phyloP scores from a whole-genome alignment of 2,888 invertebrate species.

The Spilarctia lutea region DNA sequence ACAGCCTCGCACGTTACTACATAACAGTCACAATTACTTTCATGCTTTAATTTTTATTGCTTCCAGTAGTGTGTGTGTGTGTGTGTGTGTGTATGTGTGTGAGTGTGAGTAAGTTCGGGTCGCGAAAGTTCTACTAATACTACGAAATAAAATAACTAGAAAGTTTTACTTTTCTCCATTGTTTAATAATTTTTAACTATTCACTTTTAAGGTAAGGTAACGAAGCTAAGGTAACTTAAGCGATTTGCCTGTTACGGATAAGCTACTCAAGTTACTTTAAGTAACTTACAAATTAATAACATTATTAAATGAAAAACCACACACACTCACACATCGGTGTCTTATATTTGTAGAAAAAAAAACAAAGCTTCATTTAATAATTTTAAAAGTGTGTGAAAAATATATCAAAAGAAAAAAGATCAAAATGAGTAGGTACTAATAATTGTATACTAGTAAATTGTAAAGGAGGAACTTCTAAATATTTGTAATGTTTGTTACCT shows the following conservation, averaged over 20 bases:
- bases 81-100: background rate
- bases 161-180: conserved; percentile 8
- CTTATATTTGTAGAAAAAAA: background rate
- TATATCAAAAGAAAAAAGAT: no score
- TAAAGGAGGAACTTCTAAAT: no score
- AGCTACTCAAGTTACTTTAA: no score
- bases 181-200: background rate
- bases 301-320: background rate
- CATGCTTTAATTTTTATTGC: conserved; percentile 7
- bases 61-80: background rate
- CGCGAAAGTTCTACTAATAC: conserved; percentile 1
- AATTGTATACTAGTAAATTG: no score
- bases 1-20: background rate
- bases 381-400: no score
- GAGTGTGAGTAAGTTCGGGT: background rate
- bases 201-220: background rate
- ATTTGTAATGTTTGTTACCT: no score
- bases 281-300: background rate
- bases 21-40: conserved; percentile 4
- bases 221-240: background rate
- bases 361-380: no score
- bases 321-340: background rate
- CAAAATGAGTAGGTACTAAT: no score
- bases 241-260: background rate
- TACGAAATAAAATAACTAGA: conserved; percentile 1